Evolutionary conservation across 2,113 vertebrate genomes (phyloP).

Genomic region (Leptocoma aspasia): DNA sequence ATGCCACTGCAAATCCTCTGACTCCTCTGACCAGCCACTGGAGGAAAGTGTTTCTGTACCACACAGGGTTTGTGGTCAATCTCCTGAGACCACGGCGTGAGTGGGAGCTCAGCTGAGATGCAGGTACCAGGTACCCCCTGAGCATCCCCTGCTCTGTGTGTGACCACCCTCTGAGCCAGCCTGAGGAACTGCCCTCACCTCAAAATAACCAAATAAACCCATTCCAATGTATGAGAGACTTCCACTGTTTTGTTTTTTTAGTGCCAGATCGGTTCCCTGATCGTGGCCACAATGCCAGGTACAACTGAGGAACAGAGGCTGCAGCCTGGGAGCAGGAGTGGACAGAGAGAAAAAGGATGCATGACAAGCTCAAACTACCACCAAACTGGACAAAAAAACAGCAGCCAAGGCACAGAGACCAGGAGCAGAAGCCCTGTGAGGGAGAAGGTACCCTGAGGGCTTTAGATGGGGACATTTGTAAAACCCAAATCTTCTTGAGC

Average conservation of each 20-base stretch:
- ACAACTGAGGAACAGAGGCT: neutral
- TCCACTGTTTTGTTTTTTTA: neutral
- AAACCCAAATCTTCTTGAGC: neutral
- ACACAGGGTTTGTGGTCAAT: neutral
- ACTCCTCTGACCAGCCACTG: rapidly evolving
- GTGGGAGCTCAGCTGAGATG: neutral
- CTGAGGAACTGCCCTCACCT: neutral
- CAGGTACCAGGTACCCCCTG: neutral
- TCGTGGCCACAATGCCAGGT: rapidly evolving
- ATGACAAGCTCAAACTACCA: neutral
- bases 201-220: neutral
- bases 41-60: neutral
- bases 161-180: neutral
- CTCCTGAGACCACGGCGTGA: rapidly evolving
- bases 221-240: neutral
- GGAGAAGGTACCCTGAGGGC: neutral
- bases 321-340: neutral
- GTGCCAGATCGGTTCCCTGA: neutral
- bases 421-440: neutral
- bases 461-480: neutral
- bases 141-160: neutral
- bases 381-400: neutral
- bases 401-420: neutral
- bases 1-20: neutral
- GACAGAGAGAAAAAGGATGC: neutral